Base-by-base conservation (phyloP, 2,888 invertebrate genomes). In the Yponomeuta sedellus region DNA sequence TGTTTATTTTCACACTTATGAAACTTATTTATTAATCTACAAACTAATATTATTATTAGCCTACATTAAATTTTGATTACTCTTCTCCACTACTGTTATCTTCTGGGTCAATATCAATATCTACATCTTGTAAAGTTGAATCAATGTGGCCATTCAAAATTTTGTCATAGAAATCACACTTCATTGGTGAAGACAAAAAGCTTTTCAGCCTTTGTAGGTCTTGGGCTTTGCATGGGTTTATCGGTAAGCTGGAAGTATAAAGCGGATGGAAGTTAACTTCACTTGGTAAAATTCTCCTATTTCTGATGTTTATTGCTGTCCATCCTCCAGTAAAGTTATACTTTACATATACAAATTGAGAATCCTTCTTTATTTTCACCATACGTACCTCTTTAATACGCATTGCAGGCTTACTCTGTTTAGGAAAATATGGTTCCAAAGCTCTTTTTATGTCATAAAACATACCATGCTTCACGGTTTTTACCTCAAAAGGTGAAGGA, bases 401-500 rank as follows among this genome's bases (percentile, higher is more conserved):
- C 59, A 65, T 65, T 20, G 65, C 57, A 19, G 65, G 65, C 40
- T 65, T 65, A 57, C 28, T 34, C 16, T 65, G 57, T 28, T 58
- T 57, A n/a, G 57, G 58, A 57, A 57, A 65, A 57, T 57, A 58
- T 57, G n/a, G n/a, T n/a, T n/a, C n/a, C n/a, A n/a, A n/a, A n/a
- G n/a, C n/a, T n/a, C n/a, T n/a, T n/a, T n/a, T n/a, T n/a, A n/a
- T n/a, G n/a, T n/a, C 56, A 19, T 16, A 16, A 52, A 64, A 64
- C 44, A 22, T 56, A 59, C 12, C 34, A 52, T 64, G 56, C 28
- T 62, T 40, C 20, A 63, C 63, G 63, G 59, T 68, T 25, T 66
- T 59, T 12, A 68, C 66, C 57, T 66, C 52, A 56, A 68, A 68
- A 52, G 66, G 66, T 40, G 44, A 34, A 22, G 57, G 66, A 20